Evolutionary conservation across 2,888 invertebrate species (phyloP).

Genomic region (Parnassius apollo): DNA sequence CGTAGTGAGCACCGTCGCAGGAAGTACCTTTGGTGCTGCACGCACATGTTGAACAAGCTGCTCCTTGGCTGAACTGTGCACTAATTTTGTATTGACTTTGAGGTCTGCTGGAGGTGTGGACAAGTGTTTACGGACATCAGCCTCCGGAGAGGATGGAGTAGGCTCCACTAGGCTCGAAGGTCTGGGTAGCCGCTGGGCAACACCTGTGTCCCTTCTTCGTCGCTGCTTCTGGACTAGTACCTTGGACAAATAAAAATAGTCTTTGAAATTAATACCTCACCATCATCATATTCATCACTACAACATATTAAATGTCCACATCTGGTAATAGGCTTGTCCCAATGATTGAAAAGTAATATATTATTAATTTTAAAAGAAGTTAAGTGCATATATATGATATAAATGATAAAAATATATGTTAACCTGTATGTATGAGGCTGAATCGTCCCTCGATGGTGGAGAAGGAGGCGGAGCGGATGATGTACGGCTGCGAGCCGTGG

Average conservation of each 20-base stretch:
- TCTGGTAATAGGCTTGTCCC: too few relatives aligned
- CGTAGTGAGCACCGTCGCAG: not conserved
- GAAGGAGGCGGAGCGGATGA: constrained; percentile 25
- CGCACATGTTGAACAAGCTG: not conserved
- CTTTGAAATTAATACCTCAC: too few relatives aligned
- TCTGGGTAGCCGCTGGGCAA: constrained; percentile 17
- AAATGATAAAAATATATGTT: too few relatives aligned
- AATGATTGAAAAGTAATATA: too few relatives aligned
- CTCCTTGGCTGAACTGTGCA: not conserved
- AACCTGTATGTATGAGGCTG: constrained; percentile 49
- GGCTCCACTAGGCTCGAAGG: constrained; percentile 34
- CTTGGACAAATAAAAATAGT: constrained; percentile 21
- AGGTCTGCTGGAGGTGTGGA: not conserved
- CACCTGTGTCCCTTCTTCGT: constrained; percentile 16
- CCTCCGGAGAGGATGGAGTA: constrained; percentile 19
- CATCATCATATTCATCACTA: too few relatives aligned
- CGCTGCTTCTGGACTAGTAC: constrained; percentile 43
- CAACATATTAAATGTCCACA: too few relatives aligned
- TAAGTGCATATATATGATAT: too few relatives aligned
- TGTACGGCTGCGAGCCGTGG: constrained; percentile 28
- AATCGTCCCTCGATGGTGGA: constrained; percentile 33
- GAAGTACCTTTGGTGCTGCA: not conserved
- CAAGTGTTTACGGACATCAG: not conserved
- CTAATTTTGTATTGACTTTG: not conserved
- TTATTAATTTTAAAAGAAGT: too few relatives aligned